These are phyloP conservation scores for Entelurus aequoreus DNA, from an alignment of 2,113 vertebrate genomes.

Conservation along the genomic window DNA sequence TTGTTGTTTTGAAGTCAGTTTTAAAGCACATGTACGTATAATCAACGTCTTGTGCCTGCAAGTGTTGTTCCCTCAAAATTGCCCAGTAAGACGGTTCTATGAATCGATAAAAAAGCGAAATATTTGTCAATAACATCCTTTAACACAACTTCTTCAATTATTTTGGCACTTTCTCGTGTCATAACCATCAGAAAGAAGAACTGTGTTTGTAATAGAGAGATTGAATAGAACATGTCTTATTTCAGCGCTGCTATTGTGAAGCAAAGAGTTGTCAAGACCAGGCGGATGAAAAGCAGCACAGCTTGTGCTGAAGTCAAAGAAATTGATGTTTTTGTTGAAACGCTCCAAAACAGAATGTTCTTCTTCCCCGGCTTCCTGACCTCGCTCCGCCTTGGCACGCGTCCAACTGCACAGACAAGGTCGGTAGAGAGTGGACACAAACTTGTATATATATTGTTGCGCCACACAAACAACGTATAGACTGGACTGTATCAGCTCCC, in stretches of 20 bases:
- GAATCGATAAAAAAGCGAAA: too few species aligned
- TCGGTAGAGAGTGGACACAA: neutral
- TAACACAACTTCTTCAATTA: too few species aligned
- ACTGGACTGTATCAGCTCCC: neutral
- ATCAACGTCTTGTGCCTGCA: too few species aligned
- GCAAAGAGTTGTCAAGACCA: constrained; percentile 12
- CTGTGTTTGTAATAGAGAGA: neutral
- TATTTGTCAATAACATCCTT: too few species aligned
- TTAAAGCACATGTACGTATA: too few species aligned
- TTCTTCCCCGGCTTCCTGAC: constrained; percentile 9
- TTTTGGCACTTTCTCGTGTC: too few species aligned
- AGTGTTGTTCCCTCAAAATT: too few species aligned
- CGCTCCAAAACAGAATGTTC: constrained; percentile 24
- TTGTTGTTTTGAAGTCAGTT: too few species aligned
- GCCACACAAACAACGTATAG: constrained; percentile 1
- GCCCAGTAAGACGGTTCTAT: too few species aligned
- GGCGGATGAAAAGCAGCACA: constrained; percentile 11
- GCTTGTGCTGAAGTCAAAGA: constrained; percentile 13
- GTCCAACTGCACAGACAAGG: constrained; percentile 10
- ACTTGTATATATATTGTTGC: neutral
- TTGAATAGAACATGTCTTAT: neutral
- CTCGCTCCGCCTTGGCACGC: constrained; percentile 1
- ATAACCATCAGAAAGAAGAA: too few species aligned
- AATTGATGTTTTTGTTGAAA: constrained; percentile 4
- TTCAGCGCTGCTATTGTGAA: constrained; percentile 15